Base-by-base conservation (phyloP, 1,140 invertebrate genomes). In the Papilio aristodemus region DNA sequence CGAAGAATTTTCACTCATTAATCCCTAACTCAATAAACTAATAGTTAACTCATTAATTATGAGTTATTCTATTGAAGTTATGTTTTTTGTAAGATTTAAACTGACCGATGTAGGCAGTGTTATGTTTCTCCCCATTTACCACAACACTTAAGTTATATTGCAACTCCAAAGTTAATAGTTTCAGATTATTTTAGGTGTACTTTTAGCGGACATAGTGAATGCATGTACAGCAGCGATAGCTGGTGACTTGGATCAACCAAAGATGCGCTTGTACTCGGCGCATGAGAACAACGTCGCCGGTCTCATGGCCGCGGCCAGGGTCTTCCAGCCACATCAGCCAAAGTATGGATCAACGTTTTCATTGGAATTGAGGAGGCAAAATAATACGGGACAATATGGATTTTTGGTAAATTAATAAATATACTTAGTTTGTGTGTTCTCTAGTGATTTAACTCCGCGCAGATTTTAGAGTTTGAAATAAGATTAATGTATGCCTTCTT, bases 251-350 rank as follows among this genome's bases (percentile, higher is more conserved):
- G 78, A 85, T 0, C 76, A 80, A 37, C 80, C 87, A 0, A 94
- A 94, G 71, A 74, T 95, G 39, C 91, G 91, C 54, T 70, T 95
- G 37, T 94, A 93, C 77, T 94, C 94, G 4, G 94, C 91, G 8
- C 95, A 96, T 80, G 96, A 96, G 80, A 94, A 94, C 57, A 95
- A 95, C 27, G 88, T 96, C 4, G 93, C 94, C 0, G 93, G 93
- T 13, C 72, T 96, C 8, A 89, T 96, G 71, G 86, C 92, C 11
- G 93, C 93, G 0, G 81, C 96, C 13, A 92, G 92, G 7, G 92
- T 95, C 0, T 96, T 93, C 78, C 87, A 95, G 58, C 84, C 92
- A 1, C 92, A 93, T 41, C 90, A 93, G 62, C 93, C 93, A 0
- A 86, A 87, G 39, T 94, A 93, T 73, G 92, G 93, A 0, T 85